Base-by-base conservation (phyloP, 1,140 invertebrate species). In the Pseudomyrmex dendroicus region DNA sequence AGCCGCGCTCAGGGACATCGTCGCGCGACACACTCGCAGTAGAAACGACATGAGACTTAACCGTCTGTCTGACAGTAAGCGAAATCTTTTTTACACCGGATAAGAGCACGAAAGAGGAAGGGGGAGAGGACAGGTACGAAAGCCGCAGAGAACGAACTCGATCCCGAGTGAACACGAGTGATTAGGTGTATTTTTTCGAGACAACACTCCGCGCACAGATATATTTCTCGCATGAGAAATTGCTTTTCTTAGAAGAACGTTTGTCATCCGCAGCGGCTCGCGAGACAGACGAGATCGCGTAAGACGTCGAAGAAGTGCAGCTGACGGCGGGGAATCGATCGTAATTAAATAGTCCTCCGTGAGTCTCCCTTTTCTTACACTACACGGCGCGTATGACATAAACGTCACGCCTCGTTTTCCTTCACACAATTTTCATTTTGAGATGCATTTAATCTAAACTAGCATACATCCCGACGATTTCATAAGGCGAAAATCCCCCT, bases 1-100 rank as follows among this genome's bases (percentile, higher is more conserved):
- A 94, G 93, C 92, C 93, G 90, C 89, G 89, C 85, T 94, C 93
- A 94, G 93, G 93, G 93, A 93, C 93, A 85, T 90, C 73, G 76
- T 85, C 84, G 85, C 86, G 86, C 89, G 85, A 89, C 87, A 86
- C 87, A 78, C 87, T 46, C 61, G 67, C 73, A 54, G 88, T 89
- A 91, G 50, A 17, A 83, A 85, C 85, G 89, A 85, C 90, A 90
- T 83, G 77, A 82, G 66, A 80, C 66, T 80, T 57, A 20, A 48
- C 68, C 56, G 56, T 82, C 62, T 52, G 67, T 73, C 52, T 22
- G 62, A 73, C 59, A 87, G 91, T 92, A 92, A 92, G 93, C 92
- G 67, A 90, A 91, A 93, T 93, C 91, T 91, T 92, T 93, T 91
- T 90, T 87, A 82, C 85, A 86, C 89, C 74, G 90, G 90, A 92